A percentile compares a stretch with the other conserved stretches of the same genome.
These are phyloP conservation scores for Zygothrica quintamaculata DNA, from an alignment of 2,888 invertebrate species.

Conservation along the genomic window DNA sequence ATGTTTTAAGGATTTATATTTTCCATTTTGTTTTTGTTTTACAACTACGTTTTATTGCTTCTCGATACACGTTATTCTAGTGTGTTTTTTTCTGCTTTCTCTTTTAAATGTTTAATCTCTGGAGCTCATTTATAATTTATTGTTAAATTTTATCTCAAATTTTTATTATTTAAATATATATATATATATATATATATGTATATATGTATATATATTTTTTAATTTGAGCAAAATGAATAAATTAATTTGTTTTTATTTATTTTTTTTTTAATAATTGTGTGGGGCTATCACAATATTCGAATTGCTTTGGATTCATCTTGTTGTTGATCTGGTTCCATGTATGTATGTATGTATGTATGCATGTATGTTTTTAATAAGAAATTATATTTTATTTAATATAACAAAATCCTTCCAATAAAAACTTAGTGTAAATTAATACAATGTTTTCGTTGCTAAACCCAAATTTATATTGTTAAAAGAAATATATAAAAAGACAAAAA, in stretches of 20 bases:
- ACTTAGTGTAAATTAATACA: too few relatives aligned
- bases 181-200: constrained; percentile 44
- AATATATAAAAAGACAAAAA: neutral
- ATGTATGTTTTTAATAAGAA: constrained; percentile 4
- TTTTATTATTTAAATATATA: constrained; percentile 3
- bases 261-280: constrained; percentile 37
- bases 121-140: constrained; percentile 59
- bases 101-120: constrained; percentile 33
- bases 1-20: constrained; percentile 35
- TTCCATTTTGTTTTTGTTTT: constrained; percentile 47
- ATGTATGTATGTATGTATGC: constrained; percentile 47
- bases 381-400: too few relatives aligned
- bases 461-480: too few relatives aligned
- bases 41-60: constrained; percentile 85
- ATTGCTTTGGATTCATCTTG: constrained; percentile 62
- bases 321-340: constrained; percentile 51
- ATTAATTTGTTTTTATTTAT: constrained; percentile 57
- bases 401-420: too few relatives aligned
- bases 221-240: constrained; percentile 81
- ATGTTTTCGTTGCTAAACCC: too few relatives aligned
- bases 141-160: constrained; percentile 4
- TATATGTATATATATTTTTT: constrained; percentile 37
- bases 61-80: constrained; percentile 83
- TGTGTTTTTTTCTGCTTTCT: too few relatives aligned
- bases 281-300: constrained; percentile 71